Conservation (phyloP, 2,113 vertebrate species). For the Ceyx cyanopectus region DNA sequence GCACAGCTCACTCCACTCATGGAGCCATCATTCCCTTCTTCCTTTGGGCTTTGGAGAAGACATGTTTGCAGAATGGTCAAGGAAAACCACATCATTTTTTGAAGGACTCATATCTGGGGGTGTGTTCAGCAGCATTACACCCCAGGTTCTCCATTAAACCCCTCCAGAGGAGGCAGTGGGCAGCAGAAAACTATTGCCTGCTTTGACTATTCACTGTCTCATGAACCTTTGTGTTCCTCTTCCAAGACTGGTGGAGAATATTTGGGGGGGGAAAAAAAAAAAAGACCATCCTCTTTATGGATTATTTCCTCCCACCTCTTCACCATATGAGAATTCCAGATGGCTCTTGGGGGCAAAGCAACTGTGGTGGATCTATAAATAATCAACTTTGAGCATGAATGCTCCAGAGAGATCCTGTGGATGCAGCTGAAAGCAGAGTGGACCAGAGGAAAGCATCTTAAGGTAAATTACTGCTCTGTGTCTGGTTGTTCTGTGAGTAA, state of each 20-base stretch:
- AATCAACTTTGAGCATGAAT: rapidly evolving
- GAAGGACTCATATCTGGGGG: rapidly evolving
- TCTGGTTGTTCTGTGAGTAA: background rate
- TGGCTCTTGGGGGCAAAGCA: background rate
- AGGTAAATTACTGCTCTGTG: background rate
- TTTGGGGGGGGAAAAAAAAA: background rate
- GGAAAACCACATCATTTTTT: rapidly evolving
- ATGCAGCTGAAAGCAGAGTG: background rate
- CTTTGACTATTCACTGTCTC: background rate
- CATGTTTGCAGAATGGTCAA: rapidly evolving
- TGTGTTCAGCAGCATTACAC: background rate
- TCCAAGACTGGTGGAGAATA: background rate
- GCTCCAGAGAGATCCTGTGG: background rate
- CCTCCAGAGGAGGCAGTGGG: background rate
- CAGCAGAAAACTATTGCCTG: background rate
- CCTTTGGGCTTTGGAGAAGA: background rate
- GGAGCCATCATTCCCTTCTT: background rate
- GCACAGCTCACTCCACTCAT: rapidly evolving
- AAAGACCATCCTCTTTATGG: rapidly evolving
- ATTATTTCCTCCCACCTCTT: background rate
- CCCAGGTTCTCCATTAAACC: background rate
- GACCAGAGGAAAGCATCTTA: background rate
- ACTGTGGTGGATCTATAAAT: background rate
- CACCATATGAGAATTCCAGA: background rate
- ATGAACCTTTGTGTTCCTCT: background rate